Base-by-base conservation (phyloP, 2,888 invertebrate species). In the Peribatodes rhomboidaria region DNA sequence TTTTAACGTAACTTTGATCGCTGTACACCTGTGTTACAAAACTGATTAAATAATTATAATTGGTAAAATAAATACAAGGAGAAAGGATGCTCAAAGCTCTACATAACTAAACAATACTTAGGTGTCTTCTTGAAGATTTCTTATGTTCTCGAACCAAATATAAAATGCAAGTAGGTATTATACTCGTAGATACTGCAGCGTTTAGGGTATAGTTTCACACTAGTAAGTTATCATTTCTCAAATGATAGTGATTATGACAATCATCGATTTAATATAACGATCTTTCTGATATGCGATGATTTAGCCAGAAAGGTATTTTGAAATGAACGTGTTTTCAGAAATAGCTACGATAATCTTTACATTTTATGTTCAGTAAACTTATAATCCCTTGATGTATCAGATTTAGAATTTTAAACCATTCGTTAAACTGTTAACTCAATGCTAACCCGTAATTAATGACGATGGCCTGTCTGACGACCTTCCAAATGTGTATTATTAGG, bases 381-480 rank as follows among this genome's bases (percentile, higher is more conserved):
- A 20, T 31, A 33, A 46, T 57, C 22, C 46, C 54, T 64, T 64
- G 58, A 49, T 44, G 49, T 49, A 31, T 50, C 59, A 37, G 41
- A 44, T 49, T 58, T 42, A 44, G 49, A 18, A 37, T 65, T 60
- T 65, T 44, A 56, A 60, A 37, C 33, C 37, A 52, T 61, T 61
- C 35, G 44, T 65, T 60, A 44, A 42, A 49, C 11, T 37, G 60
- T 61, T 65, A 61, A 53, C 41, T 53, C 62, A 63, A 63, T 64
- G 58, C 14, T 58, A 47, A 44, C 44, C 50, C 46, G 39, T 39
- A 65, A 65, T 53, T 65, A 57, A 65, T 56, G 56, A 14, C 50
- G 37, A 49, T 33, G 20, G 44, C n/a, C 42, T 46, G 53, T 27
- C 49, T 18, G 41, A 14, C 20, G 56, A 50, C 65, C 65, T 65